Evolutionary conservation across 2,113 vertebrate species (phyloP), one percentile per base, ranked within the genome.

Genomic region (Fulmarus glacialis): DNA sequence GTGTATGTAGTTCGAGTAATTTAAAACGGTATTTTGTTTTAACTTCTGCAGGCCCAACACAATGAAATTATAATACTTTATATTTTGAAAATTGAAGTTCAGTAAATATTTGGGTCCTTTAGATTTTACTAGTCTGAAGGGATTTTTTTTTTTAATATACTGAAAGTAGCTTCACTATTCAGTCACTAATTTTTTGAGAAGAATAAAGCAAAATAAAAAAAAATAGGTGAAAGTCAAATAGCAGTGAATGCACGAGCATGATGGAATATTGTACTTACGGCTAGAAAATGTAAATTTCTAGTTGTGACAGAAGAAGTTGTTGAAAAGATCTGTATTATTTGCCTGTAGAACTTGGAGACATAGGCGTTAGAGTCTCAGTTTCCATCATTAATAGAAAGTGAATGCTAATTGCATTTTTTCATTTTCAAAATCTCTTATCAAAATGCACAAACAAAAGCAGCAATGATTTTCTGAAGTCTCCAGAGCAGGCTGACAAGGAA

Each of bases 371-470:
- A 82, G 38, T 82, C 24, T 89, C 48, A 8, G 6, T 89, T 94
- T 93, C 73, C 45, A 59, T 90, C n/a, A 30, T 64, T 89, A 75
- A 72, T 23, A 47, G 43, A 53, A 95, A 86, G 18, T 43, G 47
- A 93, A 55, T 29, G 55, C 32, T 91, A 60, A 66, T 36, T 64
- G 17, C 1, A 0, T 56, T 64, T 86, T 83, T 92, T 66, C 3
- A 22, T 72, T 90, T 93, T 94, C 52, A 79, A 85, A 91, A 82
- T 91, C 29, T 26, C 5, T 78, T 77, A 6, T 34, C 16, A 72
- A 95, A 91, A 82, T 47, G 40, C 45, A 66, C 70, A 85, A 74
- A 82, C 22, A 81, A 87, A 93, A 80, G 66, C 66, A 93, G 43
- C 24, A 42, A 8, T 75, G 50, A 70, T 87, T 85, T 93, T 82